These are phyloP conservation scores for Pentamera pediparva DNA, from an alignment of 53 echinoderm and acorn worm species.

Conservation along the genomic window DNA sequence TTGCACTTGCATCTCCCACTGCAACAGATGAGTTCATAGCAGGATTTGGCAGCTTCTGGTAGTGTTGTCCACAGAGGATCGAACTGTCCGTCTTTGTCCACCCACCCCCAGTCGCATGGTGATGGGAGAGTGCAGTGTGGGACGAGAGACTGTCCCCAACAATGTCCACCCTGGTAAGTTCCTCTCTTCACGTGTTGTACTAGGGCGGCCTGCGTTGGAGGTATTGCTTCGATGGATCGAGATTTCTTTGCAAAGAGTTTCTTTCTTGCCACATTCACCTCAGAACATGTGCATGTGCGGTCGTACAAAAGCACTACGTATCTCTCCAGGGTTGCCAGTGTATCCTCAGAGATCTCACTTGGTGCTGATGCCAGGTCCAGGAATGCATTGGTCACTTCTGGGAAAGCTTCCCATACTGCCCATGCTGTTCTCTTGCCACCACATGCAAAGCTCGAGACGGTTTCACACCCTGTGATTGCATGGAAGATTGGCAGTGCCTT, in stretches of 20 bases:
- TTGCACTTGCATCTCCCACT: conserved; percentile 15
- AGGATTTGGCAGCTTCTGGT: conserved; percentile 50
- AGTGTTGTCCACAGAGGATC: conserved; percentile 58
- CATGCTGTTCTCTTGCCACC: conserved; percentile 49
- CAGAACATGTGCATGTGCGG: conserved; percentile 21
- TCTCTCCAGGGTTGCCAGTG: conserved; percentile 25
- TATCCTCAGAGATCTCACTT: conserved; percentile 6
- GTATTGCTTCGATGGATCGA: not conserved
- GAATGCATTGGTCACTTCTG: conserved; percentile 38
- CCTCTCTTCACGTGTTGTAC: conserved; percentile 43
- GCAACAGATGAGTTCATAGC: conserved; percentile 47
- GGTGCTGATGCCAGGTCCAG: not conserved
- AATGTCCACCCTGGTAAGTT: conserved; percentile 18
- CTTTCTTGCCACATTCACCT: conserved; percentile 32
- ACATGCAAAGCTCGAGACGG: conserved; percentile 33
- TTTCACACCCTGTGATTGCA: conserved; percentile 49
- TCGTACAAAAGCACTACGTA: conserved; percentile 56
- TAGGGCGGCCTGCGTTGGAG: conserved; percentile 44
- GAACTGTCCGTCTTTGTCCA: not conserved
- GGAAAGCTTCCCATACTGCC: conserved; percentile 34
- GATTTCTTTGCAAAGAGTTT: conserved; percentile 27
- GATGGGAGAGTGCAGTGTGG: conserved; percentile 25
- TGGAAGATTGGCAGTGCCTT: conserved; percentile 31
- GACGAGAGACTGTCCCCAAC: conserved; percentile 14
- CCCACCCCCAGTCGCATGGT: conserved; percentile 55